Evolutionary conservation across 2,888 invertebrate genomes (phyloP), one percentile per base, ranked within the genome.

Genomic region (Linnaemya vulpina): DNA sequence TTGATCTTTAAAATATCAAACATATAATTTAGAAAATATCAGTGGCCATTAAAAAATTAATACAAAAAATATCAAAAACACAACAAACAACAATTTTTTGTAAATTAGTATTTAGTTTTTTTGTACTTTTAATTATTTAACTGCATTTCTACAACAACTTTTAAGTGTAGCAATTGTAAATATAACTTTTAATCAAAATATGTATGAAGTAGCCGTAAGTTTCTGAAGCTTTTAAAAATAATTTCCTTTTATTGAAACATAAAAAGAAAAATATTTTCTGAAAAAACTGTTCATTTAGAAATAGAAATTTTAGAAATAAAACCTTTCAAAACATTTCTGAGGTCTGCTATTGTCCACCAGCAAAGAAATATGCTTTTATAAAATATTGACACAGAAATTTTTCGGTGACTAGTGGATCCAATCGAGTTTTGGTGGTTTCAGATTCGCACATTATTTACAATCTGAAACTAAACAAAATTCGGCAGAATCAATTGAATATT

Each of bases 41-140:
- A 84, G 88, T 87, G 88, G 88, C 88, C 88, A 88, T 88, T 87
- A 78, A 70, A 75, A 55, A 35, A 70, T 55, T 77, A 74, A 58
- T 80, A 25, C 60, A 51, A 60, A 9, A 20, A n/a, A n/a, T n/a
- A n/a, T n/a, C n/a, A n/a, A n/a, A n/a, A n/a, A 65, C 81, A 67
- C 55, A 17, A 30, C 51, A 51, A 1, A 43, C 55, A 67, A 63
- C 30, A 75, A 80, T 67, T 81, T 43, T 60, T 10, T 83, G 46
- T 74, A 84, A 85, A 70, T 75, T 75, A 76, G n/a, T 81, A 51
- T 81, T 65, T 73, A 30, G 5, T 30, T 60, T 60, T 79, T 74
- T 46, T 65, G 51, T 67, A 43, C 15, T 73, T 60, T 40, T 68
- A 25, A 3, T n/a, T 58, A 30, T 10, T n/a, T 30, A 35, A 38